Percentiles rank a stretch among this genome's conserved stretches.
Evolutionary conservation across 2,797 vertebrate species (phyloP).

Genomic region (Tauraco hartlaubi): DNA sequence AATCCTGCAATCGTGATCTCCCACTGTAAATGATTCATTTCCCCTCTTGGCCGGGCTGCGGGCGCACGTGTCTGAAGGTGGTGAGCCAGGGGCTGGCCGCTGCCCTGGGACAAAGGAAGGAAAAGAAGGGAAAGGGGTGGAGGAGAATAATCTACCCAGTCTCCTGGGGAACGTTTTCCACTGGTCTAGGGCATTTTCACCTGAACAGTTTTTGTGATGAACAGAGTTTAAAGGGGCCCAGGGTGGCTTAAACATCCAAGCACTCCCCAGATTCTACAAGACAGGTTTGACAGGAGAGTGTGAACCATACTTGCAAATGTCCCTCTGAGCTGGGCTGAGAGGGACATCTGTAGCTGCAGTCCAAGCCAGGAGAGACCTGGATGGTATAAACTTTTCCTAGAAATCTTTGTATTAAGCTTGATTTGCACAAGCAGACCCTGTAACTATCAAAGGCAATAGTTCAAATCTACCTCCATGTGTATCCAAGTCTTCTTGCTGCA

Average conservation of each 20-base stretch:
- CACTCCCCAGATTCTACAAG: not conserved
- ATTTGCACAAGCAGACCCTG: not conserved
- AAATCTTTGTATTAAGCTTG: not conserved
- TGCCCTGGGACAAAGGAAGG: conserved; percentile 5
- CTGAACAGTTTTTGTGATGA: not conserved
- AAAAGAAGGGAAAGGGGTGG: not conserved
- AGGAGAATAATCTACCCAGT: not conserved
- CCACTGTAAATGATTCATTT: conserved; percentile 40
- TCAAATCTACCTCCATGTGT: conserved; percentile 5
- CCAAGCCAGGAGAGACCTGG: not conserved
- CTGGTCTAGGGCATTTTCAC: not conserved
- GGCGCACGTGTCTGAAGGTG: fast-evolving
- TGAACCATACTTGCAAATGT: not conserved
- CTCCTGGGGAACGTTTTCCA: not conserved
- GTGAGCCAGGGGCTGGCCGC: not conserved
- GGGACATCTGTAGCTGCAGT: not conserved
- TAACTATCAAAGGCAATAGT: conserved; percentile 20
- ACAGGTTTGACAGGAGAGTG: not conserved
- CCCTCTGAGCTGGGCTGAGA: not conserved
- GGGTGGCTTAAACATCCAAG: fast-evolving
- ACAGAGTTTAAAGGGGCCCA: not conserved
- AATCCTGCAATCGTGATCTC: not conserved
- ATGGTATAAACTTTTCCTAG: not conserved
- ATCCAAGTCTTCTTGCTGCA: conserved; percentile 26
- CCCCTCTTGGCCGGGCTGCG: not conserved